These are phyloP conservation scores for Lasiommata megera DNA, from an alignment of 2,888 invertebrate genomes.

Conservation along the genomic window DNA sequence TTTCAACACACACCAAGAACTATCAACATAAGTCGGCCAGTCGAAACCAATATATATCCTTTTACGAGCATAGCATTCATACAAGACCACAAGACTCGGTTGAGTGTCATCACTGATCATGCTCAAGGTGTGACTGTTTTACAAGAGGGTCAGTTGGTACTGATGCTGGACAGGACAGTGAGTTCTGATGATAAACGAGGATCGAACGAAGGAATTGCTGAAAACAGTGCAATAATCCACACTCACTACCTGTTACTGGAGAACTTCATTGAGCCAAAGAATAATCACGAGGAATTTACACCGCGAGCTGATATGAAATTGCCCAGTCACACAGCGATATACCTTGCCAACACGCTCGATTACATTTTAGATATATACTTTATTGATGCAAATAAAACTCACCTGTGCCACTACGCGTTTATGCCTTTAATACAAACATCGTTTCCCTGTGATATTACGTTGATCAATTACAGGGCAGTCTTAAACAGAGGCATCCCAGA, in stretches of 20 bases:
- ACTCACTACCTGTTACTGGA: slow-evolving; percentile 62
- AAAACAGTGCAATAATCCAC: slow-evolving; percentile 86
- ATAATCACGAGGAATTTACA: slow-evolving; percentile 21
- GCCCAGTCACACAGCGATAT: slow-evolving; percentile 56
- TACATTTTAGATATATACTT: slow-evolving; percentile 57
- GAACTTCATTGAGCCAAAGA: slow-evolving; percentile 42
- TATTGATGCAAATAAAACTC: slow-evolving; percentile 47
- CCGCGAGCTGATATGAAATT: slow-evolving; percentile 39
- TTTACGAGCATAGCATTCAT: slow-evolving; percentile 93
- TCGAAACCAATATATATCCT: slow-evolving; percentile 98
- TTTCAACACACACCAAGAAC: slow-evolving; percentile 91
- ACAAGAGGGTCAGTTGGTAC: slow-evolving; percentile 93
- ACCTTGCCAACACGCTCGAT: slow-evolving; percentile 51
- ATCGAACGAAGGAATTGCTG: slow-evolving; percentile 94
- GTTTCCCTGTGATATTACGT: slow-evolving; percentile 63
- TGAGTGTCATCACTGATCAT: slow-evolving; percentile 92
- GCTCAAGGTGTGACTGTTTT: slow-evolving; percentile 95
- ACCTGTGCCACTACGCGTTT: slow-evolving; percentile 52
- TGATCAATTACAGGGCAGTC: slow-evolving; percentile 58
- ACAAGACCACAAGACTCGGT: slow-evolving; percentile 85
- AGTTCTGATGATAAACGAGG: slow-evolving; percentile 96
- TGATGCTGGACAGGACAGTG: slow-evolving; percentile 95
- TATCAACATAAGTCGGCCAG: slow-evolving; percentile 88
- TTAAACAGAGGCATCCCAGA: slow-evolving; percentile 38
- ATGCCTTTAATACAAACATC: slow-evolving; percentile 58